Percentiles rank a stretch among this genome's conserved stretches.
Evolutionary conservation across 1,140 invertebrate genomes (phyloP).

Genomic region (Aphaenogaster ashmeadi): DNA sequence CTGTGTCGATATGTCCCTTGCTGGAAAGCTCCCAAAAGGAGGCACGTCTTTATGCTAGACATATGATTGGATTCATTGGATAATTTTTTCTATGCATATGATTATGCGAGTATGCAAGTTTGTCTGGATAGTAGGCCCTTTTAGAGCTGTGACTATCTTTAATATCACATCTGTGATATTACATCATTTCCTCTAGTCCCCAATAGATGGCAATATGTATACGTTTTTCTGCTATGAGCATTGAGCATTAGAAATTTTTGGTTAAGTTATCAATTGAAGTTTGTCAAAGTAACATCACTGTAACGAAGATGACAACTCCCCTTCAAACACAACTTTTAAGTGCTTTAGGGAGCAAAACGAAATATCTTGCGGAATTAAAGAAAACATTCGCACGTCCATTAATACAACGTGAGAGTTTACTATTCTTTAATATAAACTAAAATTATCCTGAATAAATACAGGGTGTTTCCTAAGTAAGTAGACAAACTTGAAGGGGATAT

Average conservation of each 20-base stretch:
- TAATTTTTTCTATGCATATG: too few relatives aligned
- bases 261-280: not conserved
- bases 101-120: too few relatives aligned
- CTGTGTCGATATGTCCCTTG: too few relatives aligned
- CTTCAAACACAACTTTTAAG: conserved; percentile 79
- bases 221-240: not conserved
- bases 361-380: conserved; percentile 81
- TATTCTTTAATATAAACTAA: conserved; percentile 19
- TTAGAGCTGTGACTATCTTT: too few relatives aligned
- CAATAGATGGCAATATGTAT: not conserved
- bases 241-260: not conserved
- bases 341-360: conserved; percentile 79
- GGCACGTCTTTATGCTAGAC: too few relatives aligned
- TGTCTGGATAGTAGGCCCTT: too few relatives aligned
- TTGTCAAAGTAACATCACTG: not conserved
- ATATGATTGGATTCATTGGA: too few relatives aligned
- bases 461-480: too few relatives aligned
- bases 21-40: too few relatives aligned
- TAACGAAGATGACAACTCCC: conserved; percentile 61
- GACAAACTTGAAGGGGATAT: too few relatives aligned
- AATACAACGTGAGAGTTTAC: conserved; percentile 82
- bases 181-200: not conserved
- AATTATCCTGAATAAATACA: conserved; percentile 1
- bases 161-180: too few relatives aligned
- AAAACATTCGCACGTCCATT: conserved; percentile 81